Evolutionary conservation across 2,797 vertebrate genomes (phyloP), one percentile per base, ranked within the genome.

Genomic region (Petrocephalus sullivani): DNA sequence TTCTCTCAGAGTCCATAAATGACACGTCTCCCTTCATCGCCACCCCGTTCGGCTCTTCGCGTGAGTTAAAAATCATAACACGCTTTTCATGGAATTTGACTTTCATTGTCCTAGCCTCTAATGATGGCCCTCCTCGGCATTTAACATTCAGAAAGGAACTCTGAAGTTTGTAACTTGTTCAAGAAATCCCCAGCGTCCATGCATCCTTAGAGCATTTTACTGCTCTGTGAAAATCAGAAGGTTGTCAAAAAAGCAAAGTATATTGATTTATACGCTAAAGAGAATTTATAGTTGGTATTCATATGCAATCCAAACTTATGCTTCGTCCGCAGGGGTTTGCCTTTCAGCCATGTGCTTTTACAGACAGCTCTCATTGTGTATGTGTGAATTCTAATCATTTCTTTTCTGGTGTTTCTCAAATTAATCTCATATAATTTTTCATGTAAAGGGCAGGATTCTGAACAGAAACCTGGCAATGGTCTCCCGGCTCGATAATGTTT

Each of bases 171-270:
- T 58, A 49, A 88, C 54, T 88, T 82, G 75, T 49, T 88, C 23
- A 12, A 60, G 33, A 37, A 56, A 23, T 83, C 57, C 87, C 46
- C 78, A 21, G n/a, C 46, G 57, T 82, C 87, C 51, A 9, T 14
- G 6, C 41, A 19, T 88, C 87, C 78, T 88, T 64, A 84, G 87
- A 88, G 78, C 87, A 88, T 82, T 64, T 82, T 64, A 83, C 60
- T 58, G 58, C 58, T 88, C 87, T 88, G 78, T 88, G 78, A 46
- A 88, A 83, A 88, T 88, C 56, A 84, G 67, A 64, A 84, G 78
- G 21, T 64, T 88, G 87, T 88, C 28, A 58, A 82, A 81, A 81
- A 64, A 84, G 49, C 33, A 60, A 61, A 10, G 19, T 0, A 10
- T 84, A 88, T 83, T 61, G 87, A 88, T 83, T 84, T 83, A 51